Base-by-base conservation (phyloP, 2,113 vertebrate species). In the Mobula hypostoma region DNA sequence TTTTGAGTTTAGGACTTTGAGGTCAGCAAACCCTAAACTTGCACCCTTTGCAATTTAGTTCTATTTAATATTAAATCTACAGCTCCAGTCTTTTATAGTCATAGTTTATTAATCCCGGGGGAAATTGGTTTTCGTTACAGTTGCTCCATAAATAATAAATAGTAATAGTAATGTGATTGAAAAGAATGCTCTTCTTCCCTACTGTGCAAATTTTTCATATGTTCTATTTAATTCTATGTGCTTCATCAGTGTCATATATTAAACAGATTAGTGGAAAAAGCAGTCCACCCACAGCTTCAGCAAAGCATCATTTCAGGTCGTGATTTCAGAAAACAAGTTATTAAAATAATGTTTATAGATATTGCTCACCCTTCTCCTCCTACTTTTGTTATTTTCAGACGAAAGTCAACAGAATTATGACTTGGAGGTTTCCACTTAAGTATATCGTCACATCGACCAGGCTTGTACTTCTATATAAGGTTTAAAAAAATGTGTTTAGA, bases 361-460 rank as follows among this genome's bases (percentile, higher is more conserved):
- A 92, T 40, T 95, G 97, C 98, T 97, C 97, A 99, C 99, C 99
- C 99, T 96, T 99, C 98, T 97, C 99, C 99, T 95, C 98, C 98
- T 95, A 99, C 97, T 98, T 98, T 99, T 95, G 98, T 98, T 97
- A 99, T 99, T 96, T 99, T 99, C 94, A 99, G 97, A 94, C 98
- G 98, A 96, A 99, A 99, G 97, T 99, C 99, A 95, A 99, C 99
- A 5, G 99, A 99, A 97, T 99, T 99, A 95, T 98, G 97, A 96
- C 98, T 99, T 79, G 98, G 99, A 85, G 99, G 99, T 95, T 99
- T 99, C 99, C 99, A 99, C 96, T 99, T 99, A 95, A 99, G 98
- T 96, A 99, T 99, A 95, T 99, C 98, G 94, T 99, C 98, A 95
- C 98, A 99, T 94, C 98, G 97, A 94, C 99, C 99, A 36, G 98